phyloP scores from a whole-genome alignment of 1,140 invertebrate species.

The Zeugodacus cucurbitae region DNA sequence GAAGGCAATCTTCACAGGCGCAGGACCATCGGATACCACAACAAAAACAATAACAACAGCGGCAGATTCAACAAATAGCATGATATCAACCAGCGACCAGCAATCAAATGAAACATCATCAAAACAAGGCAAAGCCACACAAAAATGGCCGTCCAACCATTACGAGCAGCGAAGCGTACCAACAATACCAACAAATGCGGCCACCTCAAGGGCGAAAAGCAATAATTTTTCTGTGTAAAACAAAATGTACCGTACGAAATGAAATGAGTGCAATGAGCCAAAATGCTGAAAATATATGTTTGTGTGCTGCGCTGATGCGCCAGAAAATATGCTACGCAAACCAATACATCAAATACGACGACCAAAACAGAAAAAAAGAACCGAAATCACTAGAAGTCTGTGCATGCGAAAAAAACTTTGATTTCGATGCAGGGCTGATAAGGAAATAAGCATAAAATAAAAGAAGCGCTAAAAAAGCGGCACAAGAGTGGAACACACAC shows the following conservation, averaged over 20 bases:
- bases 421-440: not conserved
- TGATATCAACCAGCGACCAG: not conserved
- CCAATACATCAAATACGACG: not conserved
- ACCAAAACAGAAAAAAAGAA: not conserved
- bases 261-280: not conserved
- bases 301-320: not conserved
- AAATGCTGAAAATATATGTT: not conserved
- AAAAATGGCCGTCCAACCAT: not conserved
- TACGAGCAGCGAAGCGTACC: not conserved
- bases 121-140: not conserved
- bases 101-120: conserved; percentile 34
- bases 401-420: not conserved
- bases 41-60: not conserved
- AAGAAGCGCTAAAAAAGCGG: not conserved
- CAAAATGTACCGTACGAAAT: not conserved
- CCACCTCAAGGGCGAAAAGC: not conserved
- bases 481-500: not conserved
- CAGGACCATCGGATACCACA: not conserved
- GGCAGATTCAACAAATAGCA: not conserved
- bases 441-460: not conserved
- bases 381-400: not conserved
- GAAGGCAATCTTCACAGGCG: not conserved
- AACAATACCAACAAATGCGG: not conserved
- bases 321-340: not conserved
- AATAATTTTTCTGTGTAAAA: conserved; percentile 18